phyloP scores from a whole-genome alignment of 2,888 invertebrate species.

The Pristionchus japonicus region DNA sequence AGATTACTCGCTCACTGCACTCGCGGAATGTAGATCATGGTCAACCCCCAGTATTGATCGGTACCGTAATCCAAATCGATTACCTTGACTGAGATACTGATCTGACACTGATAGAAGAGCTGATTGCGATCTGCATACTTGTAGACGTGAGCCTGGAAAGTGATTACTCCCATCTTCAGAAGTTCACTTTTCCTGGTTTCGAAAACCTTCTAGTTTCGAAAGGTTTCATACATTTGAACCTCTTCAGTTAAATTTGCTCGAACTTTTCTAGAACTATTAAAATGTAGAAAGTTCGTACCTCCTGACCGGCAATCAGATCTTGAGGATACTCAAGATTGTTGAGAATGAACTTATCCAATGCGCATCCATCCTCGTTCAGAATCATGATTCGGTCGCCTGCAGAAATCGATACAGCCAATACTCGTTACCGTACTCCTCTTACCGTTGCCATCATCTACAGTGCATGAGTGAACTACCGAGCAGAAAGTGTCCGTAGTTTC shows the following conservation, averaged over 20 bases:
- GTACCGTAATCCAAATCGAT: background rate
- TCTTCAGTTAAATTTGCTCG: no score
- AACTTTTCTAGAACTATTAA: no score
- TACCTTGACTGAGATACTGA: constrained; percentile 67
- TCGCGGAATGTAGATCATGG: background rate
- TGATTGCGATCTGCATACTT: constrained; percentile 69
- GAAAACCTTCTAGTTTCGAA: background rate
- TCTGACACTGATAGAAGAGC: constrained; percentile 73
- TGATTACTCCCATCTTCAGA: background rate
- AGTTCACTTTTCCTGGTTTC: background rate
- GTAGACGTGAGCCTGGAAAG: constrained; percentile 71
- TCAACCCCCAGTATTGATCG: background rate
- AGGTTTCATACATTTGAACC: no score
- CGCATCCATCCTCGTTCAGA: constrained; percentile 64
- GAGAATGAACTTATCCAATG: constrained; percentile 73
- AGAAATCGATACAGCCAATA: constrained; percentile 8
- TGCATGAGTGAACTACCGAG: constrained; percentile 74
- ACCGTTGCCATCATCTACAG: constrained; percentile 74
- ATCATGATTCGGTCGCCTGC: constrained; percentile 44
- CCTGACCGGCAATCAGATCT: constrained; percentile 74
- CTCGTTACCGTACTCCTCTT: constrained; percentile 43
- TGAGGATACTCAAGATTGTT: constrained; percentile 75
- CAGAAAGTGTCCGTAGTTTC: constrained; percentile 75
- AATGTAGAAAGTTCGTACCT: background rate
- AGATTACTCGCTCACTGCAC: background rate